Evolutionary conservation across 2,113 vertebrate genomes (phyloP).

Genomic region (Dromas ardeola): DNA sequence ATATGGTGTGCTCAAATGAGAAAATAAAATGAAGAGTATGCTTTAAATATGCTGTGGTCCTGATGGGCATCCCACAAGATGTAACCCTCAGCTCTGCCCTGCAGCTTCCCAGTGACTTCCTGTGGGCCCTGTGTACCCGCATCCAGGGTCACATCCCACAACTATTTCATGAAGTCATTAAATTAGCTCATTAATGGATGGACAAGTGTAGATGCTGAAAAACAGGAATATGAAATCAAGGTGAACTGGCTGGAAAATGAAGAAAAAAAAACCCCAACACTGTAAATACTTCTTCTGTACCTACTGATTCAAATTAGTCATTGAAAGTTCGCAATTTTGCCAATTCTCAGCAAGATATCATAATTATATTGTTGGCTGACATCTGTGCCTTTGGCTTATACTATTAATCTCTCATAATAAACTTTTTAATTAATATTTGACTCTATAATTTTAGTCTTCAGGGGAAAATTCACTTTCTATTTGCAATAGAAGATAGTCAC

Average conservation of each 20-base stretch:
- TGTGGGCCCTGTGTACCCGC: neutral
- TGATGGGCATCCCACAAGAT: neutral
- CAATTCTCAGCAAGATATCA: neutral
- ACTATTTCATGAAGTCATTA: neutral
- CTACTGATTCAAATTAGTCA: neutral
- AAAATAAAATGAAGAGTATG: neutral
- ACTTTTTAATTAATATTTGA: neutral
- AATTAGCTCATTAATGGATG: neutral
- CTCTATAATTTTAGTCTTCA: neutral
- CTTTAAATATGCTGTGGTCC: neutral
- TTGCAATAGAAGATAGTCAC: neutral
- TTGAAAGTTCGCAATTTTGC: neutral
- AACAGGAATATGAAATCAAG: neutral
- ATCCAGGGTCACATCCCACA: neutral
- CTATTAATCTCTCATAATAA: neutral
- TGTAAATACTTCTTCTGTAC: neutral
- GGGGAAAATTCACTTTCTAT: neutral
- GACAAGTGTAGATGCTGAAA: neutral
- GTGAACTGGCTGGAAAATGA: neutral
- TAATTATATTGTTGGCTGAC: neutral
- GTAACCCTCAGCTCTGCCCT: neutral
- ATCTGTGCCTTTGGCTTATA: neutral
- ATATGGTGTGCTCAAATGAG: neutral
- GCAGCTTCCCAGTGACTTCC: neutral
- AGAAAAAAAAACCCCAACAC: neutral